Conservation (phyloP, 2,113 vertebrate genomes). For the Erythrolamprus reginae region DNA sequence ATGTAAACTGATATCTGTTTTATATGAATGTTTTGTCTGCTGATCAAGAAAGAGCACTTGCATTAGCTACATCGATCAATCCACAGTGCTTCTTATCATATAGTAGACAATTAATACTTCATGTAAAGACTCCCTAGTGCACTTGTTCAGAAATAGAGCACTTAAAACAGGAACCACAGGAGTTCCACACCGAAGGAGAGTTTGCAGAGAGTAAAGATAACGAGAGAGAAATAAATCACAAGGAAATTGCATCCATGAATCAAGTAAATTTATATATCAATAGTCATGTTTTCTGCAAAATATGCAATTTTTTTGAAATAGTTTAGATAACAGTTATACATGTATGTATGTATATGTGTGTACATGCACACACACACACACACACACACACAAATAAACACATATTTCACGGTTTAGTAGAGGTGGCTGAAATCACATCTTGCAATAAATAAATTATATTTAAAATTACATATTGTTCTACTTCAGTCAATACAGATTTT, state of each 20-base stretch:
- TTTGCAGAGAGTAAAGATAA: neutral
- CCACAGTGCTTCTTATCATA: constrained; percentile 56
- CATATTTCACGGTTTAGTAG: neutral
- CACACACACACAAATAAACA: neutral
- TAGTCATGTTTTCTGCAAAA: constrained; percentile 7
- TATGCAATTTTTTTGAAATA: neutral
- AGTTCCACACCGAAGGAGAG: neutral
- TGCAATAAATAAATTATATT: neutral
- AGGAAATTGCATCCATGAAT: constrained; percentile 26
- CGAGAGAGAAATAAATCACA: neutral
- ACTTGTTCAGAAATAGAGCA: constrained; percentile 49
- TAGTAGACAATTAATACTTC: constrained; percentile 67
- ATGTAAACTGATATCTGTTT: constrained; percentile 57
- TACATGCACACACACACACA: neutral
- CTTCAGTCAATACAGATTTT: neutral
- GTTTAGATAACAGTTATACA: neutral
- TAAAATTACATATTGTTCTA: neutral
- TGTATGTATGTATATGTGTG: too few species aligned
- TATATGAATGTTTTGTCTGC: constrained; percentile 57
- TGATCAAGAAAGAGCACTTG: constrained; percentile 56
- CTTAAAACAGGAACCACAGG: constrained; percentile 60
- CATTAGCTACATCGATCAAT: constrained; percentile 66
- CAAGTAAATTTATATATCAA: neutral
- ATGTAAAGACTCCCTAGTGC: constrained; percentile 63
- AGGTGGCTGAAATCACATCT: neutral